Base-by-base conservation (phyloP, 2,113 vertebrate genomes). In the Opisthocomus hoazin region DNA sequence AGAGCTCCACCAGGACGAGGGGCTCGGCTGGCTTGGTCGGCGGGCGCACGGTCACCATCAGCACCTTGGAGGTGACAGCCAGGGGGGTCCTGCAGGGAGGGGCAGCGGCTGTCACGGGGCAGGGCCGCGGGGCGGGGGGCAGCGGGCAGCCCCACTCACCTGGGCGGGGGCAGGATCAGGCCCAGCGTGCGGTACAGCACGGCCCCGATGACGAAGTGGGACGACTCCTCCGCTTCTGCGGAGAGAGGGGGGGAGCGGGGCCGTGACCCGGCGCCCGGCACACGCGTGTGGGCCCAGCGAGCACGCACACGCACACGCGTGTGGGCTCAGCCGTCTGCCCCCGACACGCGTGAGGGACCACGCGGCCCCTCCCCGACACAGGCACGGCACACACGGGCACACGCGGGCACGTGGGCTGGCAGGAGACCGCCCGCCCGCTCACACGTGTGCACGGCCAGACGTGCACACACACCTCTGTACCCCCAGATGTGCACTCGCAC, bases 141-240 rank as follows among this genome's bases (percentile, higher is more conserved):
- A 15, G 65, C 18, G 27, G 93, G 84, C 22, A 18, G 88, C n/a
- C 43, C 53, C 61, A 90, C 99, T 98, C 97, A 99, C 99, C 98
- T 98, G 50, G 99, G 99, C 15, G 98, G 97, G 10, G 99, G 99
- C 96, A 99, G 97, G 97, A 99, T 99, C 90, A 98, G 95, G 41
- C 99, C 99, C 66, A 99, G 97, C 4, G 99, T 99, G 91, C 99
- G 98, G 97, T 99, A 99, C 85, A 99, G 97, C 95, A 99, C 98
- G 60, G 99, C 98, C 94, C 99, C 99, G 10, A 99, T 99, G 94
- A 99, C 99, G 7, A 99, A 99, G 97, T 99, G 99, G 56, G 99
- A 95, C 8, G 98, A 98, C 87, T 98, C 99, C 3, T 98, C 99
- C 3, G 58, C 97, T 92, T 99, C 99, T 99, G 92, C 96, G 19